Conservation (phyloP, 2,888 invertebrate genomes). For the Dinocampus coccinellae region DNA sequence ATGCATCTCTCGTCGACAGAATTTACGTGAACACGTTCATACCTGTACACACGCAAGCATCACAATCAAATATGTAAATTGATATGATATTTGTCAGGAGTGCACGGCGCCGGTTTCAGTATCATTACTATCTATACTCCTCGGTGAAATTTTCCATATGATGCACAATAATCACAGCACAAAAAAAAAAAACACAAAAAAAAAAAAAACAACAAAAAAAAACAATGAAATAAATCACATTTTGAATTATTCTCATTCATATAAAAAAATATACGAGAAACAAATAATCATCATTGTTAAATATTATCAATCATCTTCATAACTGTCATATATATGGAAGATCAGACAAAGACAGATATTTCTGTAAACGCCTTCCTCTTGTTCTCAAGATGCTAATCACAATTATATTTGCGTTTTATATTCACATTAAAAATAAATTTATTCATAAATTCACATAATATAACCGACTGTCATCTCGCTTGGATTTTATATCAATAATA, state of each 20-base stretch:
- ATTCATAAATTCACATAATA: conserved; percentile 27
- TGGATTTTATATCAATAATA: background rate
- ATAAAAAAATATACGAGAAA: background rate
- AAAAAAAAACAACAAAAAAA: background rate
- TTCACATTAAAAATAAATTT: conserved; percentile 11
- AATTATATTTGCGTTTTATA: conserved; percentile 16
- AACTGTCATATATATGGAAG: background rate
- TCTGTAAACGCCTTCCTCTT: conserved; percentile 26
- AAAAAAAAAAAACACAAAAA: background rate
- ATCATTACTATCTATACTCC: conserved; percentile 22
- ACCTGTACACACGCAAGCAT: conserved; percentile 40
- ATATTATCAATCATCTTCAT: background rate
- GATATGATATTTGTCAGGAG: conserved; percentile 53
- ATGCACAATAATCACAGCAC: conserved; percentile 7
- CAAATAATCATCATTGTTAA: background rate
- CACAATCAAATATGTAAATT: conserved; percentile 65
- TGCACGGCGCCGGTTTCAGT: conserved; percentile 32
- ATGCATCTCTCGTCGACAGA: conserved; percentile 36
- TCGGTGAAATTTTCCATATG: conserved; percentile 12
- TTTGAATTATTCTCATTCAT: background rate
- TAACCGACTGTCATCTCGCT: background rate
- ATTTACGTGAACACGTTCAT: conserved; percentile 50
- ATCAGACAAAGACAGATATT: conserved; percentile 15
- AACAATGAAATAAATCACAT: background rate
- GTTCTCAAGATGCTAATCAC: conserved; percentile 30